phyloP scores from a whole-genome alignment of 2,888 invertebrate species.

The Ommatoiulus sabulosus region DNA sequence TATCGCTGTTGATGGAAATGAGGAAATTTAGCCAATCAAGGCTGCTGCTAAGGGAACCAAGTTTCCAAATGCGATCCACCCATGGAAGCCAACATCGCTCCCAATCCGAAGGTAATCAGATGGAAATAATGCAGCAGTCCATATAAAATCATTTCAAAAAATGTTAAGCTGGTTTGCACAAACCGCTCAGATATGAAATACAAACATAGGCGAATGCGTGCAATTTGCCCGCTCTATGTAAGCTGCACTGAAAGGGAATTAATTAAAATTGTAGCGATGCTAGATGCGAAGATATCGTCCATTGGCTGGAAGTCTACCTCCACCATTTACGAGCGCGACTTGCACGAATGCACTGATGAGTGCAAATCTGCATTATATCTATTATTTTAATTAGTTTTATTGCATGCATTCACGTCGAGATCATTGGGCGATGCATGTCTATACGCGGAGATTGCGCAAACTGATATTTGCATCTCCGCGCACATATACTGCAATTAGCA shows the following conservation, averaged over 20 bases:
- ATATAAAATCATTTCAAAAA: slow-evolving; percentile 29
- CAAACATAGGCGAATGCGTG: not conserved
- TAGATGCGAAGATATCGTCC: slow-evolving; percentile 12
- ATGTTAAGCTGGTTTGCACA: slow-evolving; percentile 36
- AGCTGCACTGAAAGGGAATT: slow-evolving; percentile 31
- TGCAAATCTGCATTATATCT: slow-evolving; percentile 37
- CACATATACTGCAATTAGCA: slow-evolving; percentile 3
- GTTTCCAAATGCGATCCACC: not conserved
- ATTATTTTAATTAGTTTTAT: slow-evolving; percentile 40
- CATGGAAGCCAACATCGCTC: not conserved
- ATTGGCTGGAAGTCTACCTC: not conserved
- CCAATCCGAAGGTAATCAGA: not conserved
- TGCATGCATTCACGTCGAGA: not conserved
- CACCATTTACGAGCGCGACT: not conserved
- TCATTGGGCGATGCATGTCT: slow-evolving; percentile 6
- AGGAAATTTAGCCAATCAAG: not conserved
- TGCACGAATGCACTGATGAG: slow-evolving; percentile 39
- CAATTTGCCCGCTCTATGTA: not conserved
- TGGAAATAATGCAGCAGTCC: slow-evolving; percentile 36
- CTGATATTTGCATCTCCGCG: slow-evolving; percentile 8
- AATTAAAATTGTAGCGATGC: slow-evolving; percentile 43
- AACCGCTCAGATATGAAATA: slow-evolving; percentile 4
- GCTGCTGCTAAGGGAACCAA: not conserved
- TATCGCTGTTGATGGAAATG: not conserved
- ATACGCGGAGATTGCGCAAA: not conserved